Base-by-base conservation (phyloP, 2,113 vertebrate genomes). In the Uropsilus gracilis region DNA sequence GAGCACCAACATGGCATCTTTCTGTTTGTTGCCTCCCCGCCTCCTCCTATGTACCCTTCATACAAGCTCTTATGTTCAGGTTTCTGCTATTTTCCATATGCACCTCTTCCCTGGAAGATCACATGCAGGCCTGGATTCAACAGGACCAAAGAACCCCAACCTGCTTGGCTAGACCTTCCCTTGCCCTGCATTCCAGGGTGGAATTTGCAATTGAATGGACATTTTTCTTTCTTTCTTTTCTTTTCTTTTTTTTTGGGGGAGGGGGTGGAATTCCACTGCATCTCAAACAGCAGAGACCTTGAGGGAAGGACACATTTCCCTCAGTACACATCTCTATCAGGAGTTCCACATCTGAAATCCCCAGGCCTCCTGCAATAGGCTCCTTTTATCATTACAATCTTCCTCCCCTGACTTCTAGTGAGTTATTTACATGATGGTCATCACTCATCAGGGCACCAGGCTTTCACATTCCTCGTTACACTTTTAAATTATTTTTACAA, bases 81-180 rank as follows among this genome's bases (percentile, higher is more conserved):
- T 48, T 32, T 55, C 13, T 50, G 86, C 59, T 81, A 68, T 39
- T 14, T 16, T 2, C 34, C 7, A 30, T n/a, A 1, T 16, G 5
- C 0, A 17, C 0, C 13, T 88, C 53, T 63, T 34, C 22, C 46
- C 59, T n/a, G 18, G 37, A 57, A 61, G 50, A 76, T 24, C n/a
- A 57, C 44, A 18, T 28, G 28, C 48, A 13, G 3, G 3, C 8
- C 22, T 3, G 24, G 55, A 13, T 89, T 88, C 13, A 20, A 48
- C 32, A 64, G 72, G 89, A 69, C 16, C 82, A 83, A 86, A 53
- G 72, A 61, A 77, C 26, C 24, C 26, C 37, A 89, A 53, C 68
- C 17, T 22, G 5, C 34, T 42, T 22, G 13, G 16, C 16, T 39
- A 34, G 32, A 9, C 6, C 9, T 24, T 8, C 12, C 48, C 73